Percentiles rank a stretch among this genome's conserved stretches.
Evolutionary conservation across 53 echinoderm and acorn worm genomes (phyloP).

Genomic region (Mesocentrotus franciscanus): DNA sequence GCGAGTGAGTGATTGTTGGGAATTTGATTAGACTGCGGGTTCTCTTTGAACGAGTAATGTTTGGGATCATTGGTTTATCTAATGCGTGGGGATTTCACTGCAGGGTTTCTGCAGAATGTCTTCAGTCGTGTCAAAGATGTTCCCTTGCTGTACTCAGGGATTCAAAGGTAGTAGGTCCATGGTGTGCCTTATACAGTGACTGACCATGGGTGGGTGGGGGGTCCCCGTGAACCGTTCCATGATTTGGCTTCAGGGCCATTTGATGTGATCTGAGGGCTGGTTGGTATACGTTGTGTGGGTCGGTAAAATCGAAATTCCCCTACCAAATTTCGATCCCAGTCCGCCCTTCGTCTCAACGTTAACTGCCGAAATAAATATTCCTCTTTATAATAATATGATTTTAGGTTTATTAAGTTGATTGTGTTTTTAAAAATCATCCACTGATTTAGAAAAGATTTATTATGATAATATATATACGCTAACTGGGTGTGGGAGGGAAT

Average conservation of each 20-base stretch:
- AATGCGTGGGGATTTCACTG: background rate
- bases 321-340: no score
- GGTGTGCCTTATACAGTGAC: no score
- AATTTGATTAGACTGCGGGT: conserved; percentile 12
- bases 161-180: no score
- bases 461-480: background rate
- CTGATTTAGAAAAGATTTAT: background rate
- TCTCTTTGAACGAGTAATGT: conserved; percentile 10
- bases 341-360: background rate
- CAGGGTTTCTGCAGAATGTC: background rate
- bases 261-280: no score
- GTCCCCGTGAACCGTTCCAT: no score
- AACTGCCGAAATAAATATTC: background rate
- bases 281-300: no score
- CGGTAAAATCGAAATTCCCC: no score
- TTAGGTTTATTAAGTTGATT: background rate
- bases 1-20: background rate
- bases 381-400: background rate
- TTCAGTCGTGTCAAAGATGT: background rate
- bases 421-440: background rate
- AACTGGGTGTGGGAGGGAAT: no score
- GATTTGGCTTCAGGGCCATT: no score
- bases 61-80: conserved; percentile 9
- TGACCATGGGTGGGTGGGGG: no score
- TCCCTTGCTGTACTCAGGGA: background rate